These are phyloP conservation scores for Leptinotarsa haldemani DNA, from an alignment of 2,888 invertebrate species.

Conservation along the genomic window DNA sequence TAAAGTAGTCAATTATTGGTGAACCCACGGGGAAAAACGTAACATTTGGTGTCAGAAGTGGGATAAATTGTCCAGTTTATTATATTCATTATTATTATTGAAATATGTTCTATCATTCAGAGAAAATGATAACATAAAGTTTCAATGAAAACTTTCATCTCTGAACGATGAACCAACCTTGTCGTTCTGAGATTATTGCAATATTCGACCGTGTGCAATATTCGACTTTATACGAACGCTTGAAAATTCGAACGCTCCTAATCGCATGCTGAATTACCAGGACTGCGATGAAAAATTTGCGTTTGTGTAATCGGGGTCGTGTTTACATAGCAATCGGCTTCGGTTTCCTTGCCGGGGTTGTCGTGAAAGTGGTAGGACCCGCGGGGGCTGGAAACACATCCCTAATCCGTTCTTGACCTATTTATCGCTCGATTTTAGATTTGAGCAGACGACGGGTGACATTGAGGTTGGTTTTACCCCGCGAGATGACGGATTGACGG, in stretches of 20 bases:
- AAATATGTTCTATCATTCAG: too few relatives aligned
- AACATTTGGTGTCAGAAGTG: too few relatives aligned
- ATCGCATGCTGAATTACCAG: not conserved
- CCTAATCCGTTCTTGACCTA: slow-evolving; percentile 2
- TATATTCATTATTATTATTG: too few relatives aligned
- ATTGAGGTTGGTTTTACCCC: not conserved
- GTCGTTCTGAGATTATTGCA: too few relatives aligned
- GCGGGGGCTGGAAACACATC: not conserved
- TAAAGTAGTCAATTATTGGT: too few relatives aligned
- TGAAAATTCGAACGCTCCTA: not conserved
- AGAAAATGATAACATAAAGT: too few relatives aligned
- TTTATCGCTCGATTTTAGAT: not conserved
- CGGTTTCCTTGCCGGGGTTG: not conserved
- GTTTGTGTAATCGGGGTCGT: not conserved
- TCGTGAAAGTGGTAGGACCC: not conserved
- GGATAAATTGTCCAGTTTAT: too few relatives aligned
- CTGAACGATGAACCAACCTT: too few relatives aligned
- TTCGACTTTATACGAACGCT: not conserved
- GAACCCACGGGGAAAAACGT: too few relatives aligned
- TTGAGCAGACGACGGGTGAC: not conserved
- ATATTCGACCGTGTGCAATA: too few relatives aligned
- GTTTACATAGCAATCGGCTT: slow-evolving; percentile 2
- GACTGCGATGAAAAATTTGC: not conserved
- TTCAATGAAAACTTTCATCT: too few relatives aligned
- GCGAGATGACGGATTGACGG: too few relatives aligned